Percentiles rank a stretch among this genome's conserved stretches.
phyloP scores from a whole-genome alignment of 1,140 invertebrate genomes.

The Oscheius sp. region DNA sequence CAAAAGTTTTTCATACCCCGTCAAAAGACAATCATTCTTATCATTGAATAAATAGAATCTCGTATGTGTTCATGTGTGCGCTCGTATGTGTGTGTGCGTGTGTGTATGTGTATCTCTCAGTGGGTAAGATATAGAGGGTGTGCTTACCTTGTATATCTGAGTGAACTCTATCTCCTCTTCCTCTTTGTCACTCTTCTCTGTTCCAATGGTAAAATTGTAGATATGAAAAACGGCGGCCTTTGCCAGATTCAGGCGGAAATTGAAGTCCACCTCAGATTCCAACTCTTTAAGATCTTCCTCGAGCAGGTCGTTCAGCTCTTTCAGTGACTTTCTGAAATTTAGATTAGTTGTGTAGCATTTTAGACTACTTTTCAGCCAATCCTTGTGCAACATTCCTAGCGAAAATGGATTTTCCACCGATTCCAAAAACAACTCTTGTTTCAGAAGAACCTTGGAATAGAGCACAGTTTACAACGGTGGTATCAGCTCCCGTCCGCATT shows the following conservation, averaged over 20 bases:
- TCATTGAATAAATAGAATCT: background rate
- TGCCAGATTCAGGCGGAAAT: background rate
- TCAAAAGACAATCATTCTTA: no score
- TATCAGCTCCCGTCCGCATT: background rate
- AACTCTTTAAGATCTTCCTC: background rate
- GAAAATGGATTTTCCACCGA: background rate
- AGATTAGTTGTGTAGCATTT: background rate
- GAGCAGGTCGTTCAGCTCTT: background rate
- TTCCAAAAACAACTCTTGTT: background rate
- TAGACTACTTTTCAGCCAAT: background rate
- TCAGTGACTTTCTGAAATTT: constrained; percentile 2
- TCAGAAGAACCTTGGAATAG: background rate
- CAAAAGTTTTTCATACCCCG: no score
- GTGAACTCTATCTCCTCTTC: constrained; percentile 25
- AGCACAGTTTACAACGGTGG: background rate
- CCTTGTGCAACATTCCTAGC: background rate
- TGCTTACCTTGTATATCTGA: constrained; percentile 35
- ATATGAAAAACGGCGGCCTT: background rate
- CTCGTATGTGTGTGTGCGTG: no score
- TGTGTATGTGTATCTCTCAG: no score
- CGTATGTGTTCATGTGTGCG: no score
- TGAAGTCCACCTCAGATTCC: background rate
- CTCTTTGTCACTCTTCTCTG: background rate
- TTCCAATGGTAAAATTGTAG: background rate
- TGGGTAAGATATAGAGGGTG: no score